Percentiles rank a stretch among this genome's conserved stretches.
Evolutionary conservation across 2,797 vertebrate genomes (phyloP).

Genomic region (Macroramphosus scolopax): DNA sequence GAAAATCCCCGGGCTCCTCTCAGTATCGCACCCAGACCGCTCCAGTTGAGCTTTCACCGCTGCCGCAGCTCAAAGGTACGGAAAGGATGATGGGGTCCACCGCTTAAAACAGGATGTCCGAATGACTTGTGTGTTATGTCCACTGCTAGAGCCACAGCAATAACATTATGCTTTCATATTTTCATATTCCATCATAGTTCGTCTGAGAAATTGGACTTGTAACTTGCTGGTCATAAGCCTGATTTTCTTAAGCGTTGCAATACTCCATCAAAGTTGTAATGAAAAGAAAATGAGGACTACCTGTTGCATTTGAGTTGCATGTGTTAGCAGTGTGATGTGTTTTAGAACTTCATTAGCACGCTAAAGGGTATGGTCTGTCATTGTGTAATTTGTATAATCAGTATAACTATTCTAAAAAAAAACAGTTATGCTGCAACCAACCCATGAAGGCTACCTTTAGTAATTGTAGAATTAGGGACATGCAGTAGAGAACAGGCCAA

Average conservation of each 20-base stretch:
- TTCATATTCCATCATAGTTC: background rate
- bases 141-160: conserved; percentile 5
- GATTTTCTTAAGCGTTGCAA: too few relatives aligned
- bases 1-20: conserved; percentile 91
- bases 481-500: conserved; percentile 1
- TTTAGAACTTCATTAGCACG: too few relatives aligned
- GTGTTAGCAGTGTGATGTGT: too few relatives aligned
- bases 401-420: too few relatives aligned
- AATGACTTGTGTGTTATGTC: conserved; percentile 10
- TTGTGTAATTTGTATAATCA: background rate
- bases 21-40: conserved; percentile 89
- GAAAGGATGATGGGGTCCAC: conserved; percentile 59
- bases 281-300: too few relatives aligned
- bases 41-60: conserved; percentile 86
- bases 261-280: too few relatives aligned
- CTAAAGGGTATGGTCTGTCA: too few relatives aligned
- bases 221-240: background rate
- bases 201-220: conserved; percentile 1
- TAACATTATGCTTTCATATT: too few relatives aligned
- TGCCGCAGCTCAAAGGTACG: conserved; percentile 93
- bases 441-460: too few relatives aligned
- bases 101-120: conserved; percentile 42
- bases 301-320: too few relatives aligned
- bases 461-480: too few relatives aligned
- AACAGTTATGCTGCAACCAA: too few relatives aligned